Evolutionary conservation across 2,113 vertebrate genomes (phyloP).

Genomic region (Amia ocellicauda): DNA sequence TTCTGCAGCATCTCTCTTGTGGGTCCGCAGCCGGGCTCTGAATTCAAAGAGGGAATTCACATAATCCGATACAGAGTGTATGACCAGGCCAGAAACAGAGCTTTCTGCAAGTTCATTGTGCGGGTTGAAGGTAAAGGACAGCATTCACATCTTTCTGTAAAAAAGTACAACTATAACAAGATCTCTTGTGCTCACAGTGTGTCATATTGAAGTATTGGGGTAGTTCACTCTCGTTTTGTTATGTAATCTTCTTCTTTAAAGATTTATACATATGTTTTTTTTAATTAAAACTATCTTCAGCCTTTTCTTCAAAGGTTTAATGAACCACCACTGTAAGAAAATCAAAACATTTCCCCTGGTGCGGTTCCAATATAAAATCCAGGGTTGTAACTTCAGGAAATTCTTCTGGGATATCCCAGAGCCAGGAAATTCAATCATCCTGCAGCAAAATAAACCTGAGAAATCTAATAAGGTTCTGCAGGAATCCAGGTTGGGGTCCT

Average conservation of each 20-base stretch:
- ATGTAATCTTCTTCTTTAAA: too few species aligned
- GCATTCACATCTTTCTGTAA: too few species aligned
- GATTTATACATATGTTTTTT: too few species aligned
- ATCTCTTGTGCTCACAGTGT: too few species aligned
- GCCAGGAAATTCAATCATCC: neutral
- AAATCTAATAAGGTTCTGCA: neutral
- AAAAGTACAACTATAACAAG: too few species aligned
- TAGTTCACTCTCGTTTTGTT: too few species aligned
- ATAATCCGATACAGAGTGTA: slow-evolving; percentile 85
- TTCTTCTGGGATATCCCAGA: neutral
- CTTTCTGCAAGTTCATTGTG: slow-evolving; percentile 90
- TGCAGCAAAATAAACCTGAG: too few species aligned
- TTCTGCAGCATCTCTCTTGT: slow-evolving; percentile 72
- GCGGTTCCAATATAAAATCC: neutral
- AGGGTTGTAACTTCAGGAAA: too few species aligned
- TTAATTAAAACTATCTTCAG: too few species aligned
- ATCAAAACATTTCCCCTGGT: neutral
- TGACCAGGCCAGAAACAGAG: slow-evolving; percentile 85
- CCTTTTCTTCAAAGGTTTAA: too few species aligned
- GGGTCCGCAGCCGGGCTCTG: slow-evolving; percentile 75
- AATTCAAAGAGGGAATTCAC: slow-evolving; percentile 79
- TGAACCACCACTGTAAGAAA: too few species aligned
- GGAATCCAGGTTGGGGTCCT: neutral
- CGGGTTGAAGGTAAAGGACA: slow-evolving; percentile 78
- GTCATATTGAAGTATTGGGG: too few species aligned